A percentile compares a stretch with the other conserved stretches of the same genome.
Evolutionary conservation across 2,797 vertebrate genomes (phyloP).

Genomic region (Falco naumanni): DNA sequence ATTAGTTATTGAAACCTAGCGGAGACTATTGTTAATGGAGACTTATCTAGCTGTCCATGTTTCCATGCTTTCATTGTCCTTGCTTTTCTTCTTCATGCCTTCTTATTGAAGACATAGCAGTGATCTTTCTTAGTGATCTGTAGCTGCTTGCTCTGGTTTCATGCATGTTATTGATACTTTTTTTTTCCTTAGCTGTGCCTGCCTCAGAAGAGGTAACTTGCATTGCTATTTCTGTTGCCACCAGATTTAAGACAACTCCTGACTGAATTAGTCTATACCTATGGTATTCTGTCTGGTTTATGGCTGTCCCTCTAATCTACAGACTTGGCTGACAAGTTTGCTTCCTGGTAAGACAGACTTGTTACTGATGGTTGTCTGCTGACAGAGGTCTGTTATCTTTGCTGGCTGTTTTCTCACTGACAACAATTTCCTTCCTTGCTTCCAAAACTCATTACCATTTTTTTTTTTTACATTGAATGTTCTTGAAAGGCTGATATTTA

Average conservation of each 20-base stretch:
- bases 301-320: background rate
- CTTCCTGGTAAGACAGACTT: slow-evolving; percentile 3
- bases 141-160: background rate
- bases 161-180: background rate
- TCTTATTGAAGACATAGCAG: background rate
- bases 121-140: background rate
- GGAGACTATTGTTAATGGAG: background rate
- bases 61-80: background rate
- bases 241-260: background rate
- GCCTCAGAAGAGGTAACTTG: background rate
- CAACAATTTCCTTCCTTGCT: background rate
- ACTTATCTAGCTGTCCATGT: background rate
- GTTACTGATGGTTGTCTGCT: background rate
- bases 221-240: background rate
- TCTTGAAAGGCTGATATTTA: slow-evolving; percentile 18
- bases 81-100: background rate
- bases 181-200: background rate
- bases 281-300: background rate
- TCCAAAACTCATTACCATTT: slow-evolving; percentile 2
- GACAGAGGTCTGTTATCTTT: slow-evolving; percentile 14
- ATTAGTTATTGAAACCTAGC: background rate
- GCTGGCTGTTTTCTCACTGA: slow-evolving; percentile 18
- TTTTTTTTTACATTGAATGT: slow-evolving; percentile 39
- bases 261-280: background rate
- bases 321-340: background rate